These are phyloP conservation scores for Aegithalos caudatus DNA, from an alignment of 2,113 vertebrate species.

Conservation along the genomic window DNA sequence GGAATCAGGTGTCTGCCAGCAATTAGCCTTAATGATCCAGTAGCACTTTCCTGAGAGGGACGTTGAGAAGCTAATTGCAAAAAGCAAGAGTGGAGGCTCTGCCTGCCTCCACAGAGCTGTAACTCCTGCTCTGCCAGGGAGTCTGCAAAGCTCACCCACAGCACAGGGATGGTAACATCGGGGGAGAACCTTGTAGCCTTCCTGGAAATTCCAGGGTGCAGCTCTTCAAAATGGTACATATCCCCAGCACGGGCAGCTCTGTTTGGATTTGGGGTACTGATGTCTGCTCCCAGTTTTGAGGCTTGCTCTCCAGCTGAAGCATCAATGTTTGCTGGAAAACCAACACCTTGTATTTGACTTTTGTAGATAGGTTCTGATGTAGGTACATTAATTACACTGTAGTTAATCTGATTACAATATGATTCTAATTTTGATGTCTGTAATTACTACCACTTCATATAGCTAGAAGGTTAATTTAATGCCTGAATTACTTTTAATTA, in stretches of 20 bases:
- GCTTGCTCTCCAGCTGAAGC: not conserved
- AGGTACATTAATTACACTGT: slow-evolving; percentile 30
- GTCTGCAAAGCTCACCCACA: not conserved
- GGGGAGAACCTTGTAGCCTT: not conserved
- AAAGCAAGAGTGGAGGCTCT: not conserved
- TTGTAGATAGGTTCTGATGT: not conserved
- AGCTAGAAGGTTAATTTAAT: slow-evolving; percentile 61
- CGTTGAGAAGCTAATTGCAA: slow-evolving; percentile 40
- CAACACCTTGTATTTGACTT: not conserved
- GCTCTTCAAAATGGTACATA: not conserved
- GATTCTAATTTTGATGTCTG: slow-evolving; percentile 50
- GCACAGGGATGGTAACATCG: not conserved
- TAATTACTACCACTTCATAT: slow-evolving; percentile 36
- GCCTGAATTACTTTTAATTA: slow-evolving; percentile 61
- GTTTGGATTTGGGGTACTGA: not conserved
- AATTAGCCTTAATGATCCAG: slow-evolving; percentile 61
- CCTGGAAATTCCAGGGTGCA: not conserved
- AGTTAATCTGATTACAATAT: slow-evolving; percentile 55
- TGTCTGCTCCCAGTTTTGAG: not conserved
- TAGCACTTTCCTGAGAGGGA: slow-evolving; percentile 2
- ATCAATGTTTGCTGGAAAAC: not conserved
- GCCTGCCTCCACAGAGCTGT: not conserved
- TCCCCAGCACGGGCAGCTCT: not conserved
- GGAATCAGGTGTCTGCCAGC: slow-evolving; percentile 8
- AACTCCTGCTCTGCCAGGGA: not conserved